These are phyloP conservation scores for Malurus melanocephalus DNA, from an alignment of 2,113 vertebrate species.

Conservation along the genomic window DNA sequence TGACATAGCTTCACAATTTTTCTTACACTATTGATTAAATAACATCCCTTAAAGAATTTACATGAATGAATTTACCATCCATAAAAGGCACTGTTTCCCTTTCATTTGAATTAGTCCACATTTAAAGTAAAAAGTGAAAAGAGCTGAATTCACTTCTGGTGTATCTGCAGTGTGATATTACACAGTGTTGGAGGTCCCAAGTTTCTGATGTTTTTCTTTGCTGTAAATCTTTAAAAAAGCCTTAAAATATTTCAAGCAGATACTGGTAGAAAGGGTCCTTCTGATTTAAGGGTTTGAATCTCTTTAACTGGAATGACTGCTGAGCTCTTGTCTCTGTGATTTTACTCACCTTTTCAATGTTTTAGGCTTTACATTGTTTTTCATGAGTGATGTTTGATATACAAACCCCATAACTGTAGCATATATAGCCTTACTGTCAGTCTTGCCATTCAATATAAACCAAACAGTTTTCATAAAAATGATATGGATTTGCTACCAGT, in stretches of 20 bases:
- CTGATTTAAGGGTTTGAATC: neutral
- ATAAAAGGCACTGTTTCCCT: neutral
- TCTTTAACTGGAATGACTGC: neutral
- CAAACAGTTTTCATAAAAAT: neutral
- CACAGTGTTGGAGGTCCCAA: neutral
- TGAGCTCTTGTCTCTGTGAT: neutral
- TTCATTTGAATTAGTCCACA: neutral
- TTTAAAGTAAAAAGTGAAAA: neutral
- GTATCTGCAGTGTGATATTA: neutral
- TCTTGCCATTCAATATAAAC: neutral
- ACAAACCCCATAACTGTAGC: neutral
- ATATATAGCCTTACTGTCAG: neutral
- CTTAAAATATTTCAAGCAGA: neutral
- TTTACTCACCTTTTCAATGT: neutral
- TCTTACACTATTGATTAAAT: no score
- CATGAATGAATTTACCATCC: neutral
- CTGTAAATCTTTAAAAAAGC: neutral
- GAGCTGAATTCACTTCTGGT: neutral
- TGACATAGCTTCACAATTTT: no score
- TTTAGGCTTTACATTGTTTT: neutral
- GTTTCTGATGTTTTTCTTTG: neutral
- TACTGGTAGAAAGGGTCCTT: neutral
- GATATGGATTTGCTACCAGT: neutral
- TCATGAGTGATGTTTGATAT: neutral
- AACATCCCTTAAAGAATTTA: neutral